A percentile compares a stretch with the other conserved stretches of the same genome.
phyloP scores from a whole-genome alignment of 2,113 vertebrate genomes.

The Seriola quinqueradiata region DNA sequence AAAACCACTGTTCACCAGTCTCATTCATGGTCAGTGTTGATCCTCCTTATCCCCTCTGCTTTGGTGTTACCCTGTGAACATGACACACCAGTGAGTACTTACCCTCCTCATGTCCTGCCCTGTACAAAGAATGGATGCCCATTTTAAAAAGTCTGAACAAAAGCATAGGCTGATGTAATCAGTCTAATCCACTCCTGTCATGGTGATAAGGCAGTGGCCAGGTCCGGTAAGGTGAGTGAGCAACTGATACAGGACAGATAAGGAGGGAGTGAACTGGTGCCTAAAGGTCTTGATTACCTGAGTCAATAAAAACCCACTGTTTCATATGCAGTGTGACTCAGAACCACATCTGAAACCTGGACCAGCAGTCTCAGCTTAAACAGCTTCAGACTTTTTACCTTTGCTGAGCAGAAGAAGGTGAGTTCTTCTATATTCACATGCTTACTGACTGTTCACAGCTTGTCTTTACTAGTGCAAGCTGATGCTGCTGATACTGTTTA shows the following conservation, averaged over 20 bases:
- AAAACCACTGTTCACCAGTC: not conserved
- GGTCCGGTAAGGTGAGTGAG: slow-evolving; percentile 17
- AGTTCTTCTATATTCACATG: not conserved
- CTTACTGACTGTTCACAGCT: not conserved
- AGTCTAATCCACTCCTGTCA: slow-evolving; percentile 1
- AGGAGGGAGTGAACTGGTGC: slow-evolving; percentile 37
- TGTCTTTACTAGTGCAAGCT: no score
- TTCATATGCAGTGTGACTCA: not conserved
- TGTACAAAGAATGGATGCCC: slow-evolving; percentile 31
- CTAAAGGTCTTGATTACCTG: slow-evolving; percentile 47
- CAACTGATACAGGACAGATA: slow-evolving; percentile 48
- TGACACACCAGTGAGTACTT: not conserved
- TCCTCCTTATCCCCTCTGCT: not conserved
- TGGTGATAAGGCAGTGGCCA: slow-evolving; percentile 16
- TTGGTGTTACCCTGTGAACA: not conserved
- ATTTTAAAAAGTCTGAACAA: not conserved
- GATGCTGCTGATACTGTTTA: no score
- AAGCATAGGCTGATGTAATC: slow-evolving; percentile 14
- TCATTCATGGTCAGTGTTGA: not conserved
- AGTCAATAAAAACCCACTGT: slow-evolving; percentile 63
- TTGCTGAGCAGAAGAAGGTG: slow-evolving; percentile 26
- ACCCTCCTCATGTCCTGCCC: slow-evolving; percentile 1
- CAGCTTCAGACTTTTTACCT: not conserved
- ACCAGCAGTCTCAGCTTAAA: slow-evolving; percentile 1
- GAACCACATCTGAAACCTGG: not conserved